A percentile compares a stretch with the other conserved stretches of the same genome.
These are phyloP conservation scores for Carollia perspicillata DNA, from an alignment of 2,113 vertebrate species.

Conservation along the genomic window DNA sequence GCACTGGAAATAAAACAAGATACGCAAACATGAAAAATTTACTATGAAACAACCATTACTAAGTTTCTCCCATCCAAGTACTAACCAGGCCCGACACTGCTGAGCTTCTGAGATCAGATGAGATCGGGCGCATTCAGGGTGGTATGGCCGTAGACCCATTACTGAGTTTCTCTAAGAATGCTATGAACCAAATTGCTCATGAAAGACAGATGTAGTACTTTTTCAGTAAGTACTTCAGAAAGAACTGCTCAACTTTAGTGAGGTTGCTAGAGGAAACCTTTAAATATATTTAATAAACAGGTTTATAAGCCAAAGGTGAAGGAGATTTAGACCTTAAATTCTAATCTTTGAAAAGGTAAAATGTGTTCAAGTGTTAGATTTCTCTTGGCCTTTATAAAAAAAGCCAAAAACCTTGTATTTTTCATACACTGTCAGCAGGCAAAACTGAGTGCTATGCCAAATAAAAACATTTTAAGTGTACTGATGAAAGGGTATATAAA, in stretches of 20 bases:
- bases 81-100: too few species aligned
- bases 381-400: not conserved
- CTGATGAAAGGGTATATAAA: not conserved
- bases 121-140: too few species aligned
- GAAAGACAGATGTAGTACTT: not conserved
- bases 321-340: not conserved
- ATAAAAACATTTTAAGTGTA: not conserved
- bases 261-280: not conserved
- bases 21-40: not conserved
- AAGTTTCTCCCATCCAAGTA: not conserved
- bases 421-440: not conserved
- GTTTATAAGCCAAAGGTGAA: not conserved
- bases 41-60: not conserved
- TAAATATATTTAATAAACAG: not conserved
- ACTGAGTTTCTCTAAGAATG: not conserved
- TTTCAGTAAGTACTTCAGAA: not conserved
- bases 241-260: not conserved
- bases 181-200: not conserved
- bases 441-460: not conserved
- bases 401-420: not conserved
- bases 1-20: slow-evolving; percentile 84
- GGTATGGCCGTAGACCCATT: not conserved
- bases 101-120: too few species aligned
- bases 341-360: not conserved
- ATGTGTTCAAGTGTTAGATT: not conserved